These are phyloP conservation scores for Philaethria dido DNA, from an alignment of 2,888 invertebrate species.

Conservation along the genomic window DNA sequence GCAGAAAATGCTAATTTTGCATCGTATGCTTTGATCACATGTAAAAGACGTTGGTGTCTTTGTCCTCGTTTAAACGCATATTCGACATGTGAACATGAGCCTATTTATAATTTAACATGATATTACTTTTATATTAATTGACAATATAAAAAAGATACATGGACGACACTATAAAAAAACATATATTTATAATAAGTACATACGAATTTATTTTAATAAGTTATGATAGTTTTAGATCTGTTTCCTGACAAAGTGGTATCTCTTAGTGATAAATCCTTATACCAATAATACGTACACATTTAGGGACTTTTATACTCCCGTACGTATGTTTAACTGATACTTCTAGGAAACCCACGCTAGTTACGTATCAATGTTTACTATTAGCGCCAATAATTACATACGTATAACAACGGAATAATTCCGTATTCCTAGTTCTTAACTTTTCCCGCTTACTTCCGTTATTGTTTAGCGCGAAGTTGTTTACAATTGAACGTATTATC, in stretches of 20 bases:
- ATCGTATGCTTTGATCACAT: not conserved
- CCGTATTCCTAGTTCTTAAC: conserved; percentile 14
- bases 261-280: too few relatives aligned
- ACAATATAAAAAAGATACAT: not conserved
- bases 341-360: not conserved
- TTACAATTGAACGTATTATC: conserved; percentile 24
- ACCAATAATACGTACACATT: not conserved
- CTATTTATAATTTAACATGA: not conserved
- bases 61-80: not conserved
- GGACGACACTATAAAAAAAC: not conserved
- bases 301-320: not conserved
- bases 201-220: not conserved
- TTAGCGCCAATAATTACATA: conserved; percentile 3
- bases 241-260: not conserved
- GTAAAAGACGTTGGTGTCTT: not conserved
- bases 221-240: not conserved
- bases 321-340: not conserved
- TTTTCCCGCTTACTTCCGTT: conserved; percentile 3
- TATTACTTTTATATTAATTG: conserved; percentile 2
- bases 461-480: conserved; percentile 22
- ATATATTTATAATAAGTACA: not conserved
- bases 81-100: not conserved
- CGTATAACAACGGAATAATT: conserved; percentile 28
- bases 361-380: conserved; percentile 8
- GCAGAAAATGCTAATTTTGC: not conserved